Base-by-base conservation (phyloP, 2,113 vertebrate species). In the Perognathus longimembris region DNA sequence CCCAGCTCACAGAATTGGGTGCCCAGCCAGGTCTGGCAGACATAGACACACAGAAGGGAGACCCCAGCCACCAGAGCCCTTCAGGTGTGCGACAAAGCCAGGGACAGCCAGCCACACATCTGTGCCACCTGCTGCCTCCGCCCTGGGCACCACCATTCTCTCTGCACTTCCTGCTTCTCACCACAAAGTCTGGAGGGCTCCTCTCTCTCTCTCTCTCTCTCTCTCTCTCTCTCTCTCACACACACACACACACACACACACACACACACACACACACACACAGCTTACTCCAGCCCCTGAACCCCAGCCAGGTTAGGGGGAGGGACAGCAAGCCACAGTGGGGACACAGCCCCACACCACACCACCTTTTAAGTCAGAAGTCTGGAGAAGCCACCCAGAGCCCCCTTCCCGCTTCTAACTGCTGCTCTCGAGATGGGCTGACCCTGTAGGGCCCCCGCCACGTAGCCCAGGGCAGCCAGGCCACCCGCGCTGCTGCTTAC, bases 381-480 rank as follows among this genome's bases (percentile, higher is more conserved):
- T 18, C 11, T 15, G 38, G 80, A 32, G 32, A 20, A 10, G 7
- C 42, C 45, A 36, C 45, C 15, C 32, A n/a, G 66, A n/a, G 10
- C 15, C 15, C 66, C 32, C 32, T 6, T 69, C 45, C 42, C 32
- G 30, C 96, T 95, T 97, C 97, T 98, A 98, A 98, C 97, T 76
- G 90, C 97, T 94, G 97, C 97, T 95, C 96, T 97, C 97, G 96
- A 97, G 91, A 95, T 97, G 97, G 97, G 97, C 97, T 98, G 94
- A 77, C 85, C 69, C 36, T 0, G 34, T 30, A 10, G n/a, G 6
- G 42, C 42, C 64, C 45, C 15, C 1, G 15, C 32, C 30, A 15
- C 15, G 59, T 32, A 54, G 45, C 42, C 0, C 10, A 61, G 0
- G 40, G 28, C 66, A 57, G n/a, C 42, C 9, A 0, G 0, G 17